Evolutionary conservation across 2,888 invertebrate genomes (phyloP).

Genomic region (Ormyrus rosae): DNA sequence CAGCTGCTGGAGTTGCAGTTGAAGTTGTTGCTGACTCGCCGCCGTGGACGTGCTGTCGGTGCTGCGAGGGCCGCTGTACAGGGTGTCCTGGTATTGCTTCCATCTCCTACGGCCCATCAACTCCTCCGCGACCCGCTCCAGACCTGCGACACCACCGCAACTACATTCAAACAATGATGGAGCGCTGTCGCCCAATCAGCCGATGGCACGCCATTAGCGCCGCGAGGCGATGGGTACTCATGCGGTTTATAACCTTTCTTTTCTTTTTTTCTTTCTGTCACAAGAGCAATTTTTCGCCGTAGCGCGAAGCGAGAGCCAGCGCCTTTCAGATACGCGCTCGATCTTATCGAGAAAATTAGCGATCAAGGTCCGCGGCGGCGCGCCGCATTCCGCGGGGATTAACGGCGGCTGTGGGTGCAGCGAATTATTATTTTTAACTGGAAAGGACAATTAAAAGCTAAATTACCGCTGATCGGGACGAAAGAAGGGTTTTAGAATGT

Average conservation of each 20-base stretch:
- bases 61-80: slow-evolving; percentile 76
- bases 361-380: too few species aligned
- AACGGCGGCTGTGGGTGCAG: too few species aligned
- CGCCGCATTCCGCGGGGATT: too few species aligned
- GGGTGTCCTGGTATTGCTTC: slow-evolving; percentile 92
- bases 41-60: slow-evolving; percentile 68
- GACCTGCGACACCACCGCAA: slow-evolving; percentile 81
- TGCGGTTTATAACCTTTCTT: too few species aligned
- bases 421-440: too few species aligned
- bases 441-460: too few species aligned
- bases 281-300: not conserved
- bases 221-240: not conserved
- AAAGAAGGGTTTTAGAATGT: too few species aligned
- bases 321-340: not conserved
- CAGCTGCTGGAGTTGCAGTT: slow-evolving; percentile 52
- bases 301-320: not conserved
- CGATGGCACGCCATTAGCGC: slow-evolving; percentile 26
- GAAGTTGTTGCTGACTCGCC: slow-evolving; percentile 55
- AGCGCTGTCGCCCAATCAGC: slow-evolving; percentile 57
- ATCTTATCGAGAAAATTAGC: too few species aligned
- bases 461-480: too few species aligned
- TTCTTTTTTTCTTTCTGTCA: not conserved
- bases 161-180: slow-evolving; percentile 73
- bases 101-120: slow-evolving; percentile 98
- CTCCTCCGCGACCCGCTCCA: slow-evolving; percentile 97